Conservation (phyloP, 1,140 invertebrate species). For the Cyrtorhinus lividipennis region DNA sequence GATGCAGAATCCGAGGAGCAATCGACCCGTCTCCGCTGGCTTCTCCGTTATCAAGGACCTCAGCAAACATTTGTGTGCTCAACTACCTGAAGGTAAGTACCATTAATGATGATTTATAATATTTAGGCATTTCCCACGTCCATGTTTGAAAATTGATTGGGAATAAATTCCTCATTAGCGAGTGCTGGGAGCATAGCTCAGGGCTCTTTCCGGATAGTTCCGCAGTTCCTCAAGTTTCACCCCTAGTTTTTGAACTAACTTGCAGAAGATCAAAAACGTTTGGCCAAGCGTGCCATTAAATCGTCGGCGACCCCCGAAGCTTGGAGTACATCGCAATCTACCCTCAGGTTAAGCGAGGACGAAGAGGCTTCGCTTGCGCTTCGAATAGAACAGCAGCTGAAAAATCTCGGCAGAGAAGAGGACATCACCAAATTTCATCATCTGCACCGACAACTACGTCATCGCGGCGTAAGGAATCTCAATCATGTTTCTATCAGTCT, state of each 20-base stretch:
- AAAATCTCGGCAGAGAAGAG: not conserved
- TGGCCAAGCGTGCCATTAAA: not conserved
- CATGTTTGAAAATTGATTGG: too few relatives aligned
- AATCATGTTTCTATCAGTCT: too few relatives aligned
- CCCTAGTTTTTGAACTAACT: too few relatives aligned
- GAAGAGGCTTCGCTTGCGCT: constrained; percentile 7
- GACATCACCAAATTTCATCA: not conserved
- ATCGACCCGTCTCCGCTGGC: not conserved
- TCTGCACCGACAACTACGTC: not conserved
- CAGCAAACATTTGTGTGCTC: not conserved
- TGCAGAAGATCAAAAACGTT: not conserved
- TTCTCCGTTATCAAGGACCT: not conserved
- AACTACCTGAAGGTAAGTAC: not conserved
- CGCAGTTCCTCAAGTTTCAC: too few relatives aligned
- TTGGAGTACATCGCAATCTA: not conserved
- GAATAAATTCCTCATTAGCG: too few relatives aligned
- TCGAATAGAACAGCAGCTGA: constrained; percentile 13
- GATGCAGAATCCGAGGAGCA: not conserved
- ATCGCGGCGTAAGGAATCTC: constrained; percentile 5
- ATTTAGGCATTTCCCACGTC: too few relatives aligned
- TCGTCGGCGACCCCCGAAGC: not conserved
- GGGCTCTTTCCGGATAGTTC: too few relatives aligned
- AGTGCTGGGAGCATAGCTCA: too few relatives aligned
- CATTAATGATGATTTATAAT: too few relatives aligned
- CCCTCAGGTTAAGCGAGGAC: not conserved